Base-by-base conservation (phyloP, 2,113 vertebrate species). In the Mesoclemmys tuberculata region DNA sequence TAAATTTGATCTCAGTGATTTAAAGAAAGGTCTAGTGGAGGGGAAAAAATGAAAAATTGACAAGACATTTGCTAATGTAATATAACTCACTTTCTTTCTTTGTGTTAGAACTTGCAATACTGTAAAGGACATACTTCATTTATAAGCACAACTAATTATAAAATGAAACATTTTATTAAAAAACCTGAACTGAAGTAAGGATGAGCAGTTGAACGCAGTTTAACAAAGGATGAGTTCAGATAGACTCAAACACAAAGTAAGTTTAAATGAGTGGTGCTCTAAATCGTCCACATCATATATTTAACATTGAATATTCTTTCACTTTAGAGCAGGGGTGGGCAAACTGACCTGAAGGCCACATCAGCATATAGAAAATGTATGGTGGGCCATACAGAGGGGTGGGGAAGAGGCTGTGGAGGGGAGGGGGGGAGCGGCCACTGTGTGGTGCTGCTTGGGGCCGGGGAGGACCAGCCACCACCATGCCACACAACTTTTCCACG, bases 61-160 rank as follows among this genome's bases (percentile, higher is more conserved):
- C 2, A 38, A 91, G 89, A 49, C 0, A 3, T 21, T 64, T 81
- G 18, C 8, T 80, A 64, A 74, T n/a, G 64, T 44, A 46, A 92
- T 94, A 92, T 35, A 49, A 5, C 1, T 7, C 48, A 16, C 18
- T 85, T 88, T 38, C 26, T 48, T 61, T 35, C 26, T 48, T 61
- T 93, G 55, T 64, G 16, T 8, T 61, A 46, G 16, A 49, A 91
- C 90, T 48, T 83, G 4, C 35, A 90, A 41, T 13, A 68, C 55
- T 95, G 85, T 86, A 94, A 94, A 87, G 84, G 44, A 22, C 81
- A 38, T 56, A 35, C 41, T 74, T 94, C n/a, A n/a, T 84, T 96
- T 56, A 46, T 80, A 87, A 89, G 87, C 88, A 88, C 46, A 46
- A 46, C 46, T 46, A 46, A 46, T 46, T 46, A 46, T 46, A 46